Evolutionary conservation across 2,888 invertebrate genomes (phyloP), one percentile per base, ranked within the genome.

Genomic region (Parochlus steinenii): DNA sequence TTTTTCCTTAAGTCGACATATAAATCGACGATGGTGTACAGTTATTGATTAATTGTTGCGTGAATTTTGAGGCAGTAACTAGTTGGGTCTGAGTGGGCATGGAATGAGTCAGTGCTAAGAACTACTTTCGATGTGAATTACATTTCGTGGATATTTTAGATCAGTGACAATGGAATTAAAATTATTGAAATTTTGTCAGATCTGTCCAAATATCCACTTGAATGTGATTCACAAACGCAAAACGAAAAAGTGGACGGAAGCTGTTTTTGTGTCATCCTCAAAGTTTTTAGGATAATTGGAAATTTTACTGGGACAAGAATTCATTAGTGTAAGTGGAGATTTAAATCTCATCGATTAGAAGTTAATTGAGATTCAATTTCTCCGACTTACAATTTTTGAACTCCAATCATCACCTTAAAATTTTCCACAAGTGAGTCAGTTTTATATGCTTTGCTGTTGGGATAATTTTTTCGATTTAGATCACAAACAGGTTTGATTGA

Each of bases 111-210:
- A 14, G 5, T 15, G 15, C 5, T 8, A 27, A 5, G 10, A 12
- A 6, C 7, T 19, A 30, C 14, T 18, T 30, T 18, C 28, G n/a
- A n/a, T 27, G 11, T 20, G 22, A 11, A 18, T 33, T 34, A 19
- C 34, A 34, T 34, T 28, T 34, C 34, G 34, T 34, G 34, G 34
- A 34, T 34, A n/a, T 34, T 34, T 27, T 28, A 34, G 34, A 34
- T 34, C n/a, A n/a, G n/a, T n/a, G n/a, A n/a, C n/a, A n/a, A n/a
- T n/a, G n/a, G n/a, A n/a, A n/a, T n/a, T n/a, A n/a, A n/a, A n/a
- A n/a, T n/a, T n/a, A n/a, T n/a, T n/a, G n/a, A n/a, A n/a, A n/a
- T n/a, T n/a, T n/a, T n/a, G 23, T 34, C 34, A 34, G 34, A 34
- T 34, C 34, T 34, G 34, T 34, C 34, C 34, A 34, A 34, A 34